Evolutionary conservation across 2,888 invertebrate genomes (phyloP).

Genomic region (Diplolepis rosae): DNA sequence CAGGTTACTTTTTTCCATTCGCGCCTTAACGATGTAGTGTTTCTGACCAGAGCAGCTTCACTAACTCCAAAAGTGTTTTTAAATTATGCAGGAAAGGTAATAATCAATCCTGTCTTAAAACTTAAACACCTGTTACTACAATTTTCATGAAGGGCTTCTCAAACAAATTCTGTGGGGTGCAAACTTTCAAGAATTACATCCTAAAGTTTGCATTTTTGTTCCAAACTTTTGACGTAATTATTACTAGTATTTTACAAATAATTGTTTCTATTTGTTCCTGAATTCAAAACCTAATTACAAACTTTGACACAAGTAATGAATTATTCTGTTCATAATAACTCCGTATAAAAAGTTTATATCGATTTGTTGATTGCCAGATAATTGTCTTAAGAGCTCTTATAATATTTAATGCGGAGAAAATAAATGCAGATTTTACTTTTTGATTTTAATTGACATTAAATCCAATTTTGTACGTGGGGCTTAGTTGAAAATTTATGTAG

Average conservation of each 20-base stretch:
- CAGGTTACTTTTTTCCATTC: slow-evolving; percentile 23
- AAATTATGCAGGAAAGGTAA: slow-evolving; percentile 1
- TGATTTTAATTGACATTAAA: neutral
- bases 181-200: neutral
- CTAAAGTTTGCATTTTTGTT: neutral
- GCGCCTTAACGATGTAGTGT: neutral
- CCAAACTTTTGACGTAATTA: neutral
- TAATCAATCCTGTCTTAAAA: neutral
- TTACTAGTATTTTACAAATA: neutral
- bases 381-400: neutral
- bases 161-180: neutral
- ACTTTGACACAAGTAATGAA: neutral
- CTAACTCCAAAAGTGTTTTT: slow-evolving; percentile 20
- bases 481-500: neutral
- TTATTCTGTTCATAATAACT: neutral
- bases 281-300: neutral
- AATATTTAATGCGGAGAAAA: neutral
- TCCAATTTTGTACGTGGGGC: neutral
- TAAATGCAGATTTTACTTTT: neutral
- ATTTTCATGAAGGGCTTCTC: neutral
- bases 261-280: neutral
- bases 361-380: neutral
- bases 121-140: no score
- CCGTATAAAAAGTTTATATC: neutral
- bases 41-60: neutral